Evolutionary conservation across 2,113 vertebrate genomes (phyloP), one percentile per base, ranked within the genome.

Genomic region (Axis porcinus): DNA sequence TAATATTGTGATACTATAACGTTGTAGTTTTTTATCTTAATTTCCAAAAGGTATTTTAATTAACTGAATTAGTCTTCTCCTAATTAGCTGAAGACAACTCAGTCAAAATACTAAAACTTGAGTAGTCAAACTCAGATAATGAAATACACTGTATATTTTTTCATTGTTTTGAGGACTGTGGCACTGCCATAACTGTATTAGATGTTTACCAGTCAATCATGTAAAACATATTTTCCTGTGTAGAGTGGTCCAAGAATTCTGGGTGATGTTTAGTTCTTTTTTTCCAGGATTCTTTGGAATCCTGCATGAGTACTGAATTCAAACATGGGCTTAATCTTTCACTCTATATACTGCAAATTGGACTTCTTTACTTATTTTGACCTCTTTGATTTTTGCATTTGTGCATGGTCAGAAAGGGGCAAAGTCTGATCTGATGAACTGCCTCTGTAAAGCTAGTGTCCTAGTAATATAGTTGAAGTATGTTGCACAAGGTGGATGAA

Each of bases 21-120:
- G 70, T 82, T 97, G 1, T 92, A 11, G 15, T 94, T 96, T 57
- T 96, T 96, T 91, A 92, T 74, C 27, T 94, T 28, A 94, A 10
- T 50, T 97, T 85, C 86, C 27, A 90, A 95, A 96, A 97, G 11
- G 4, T 28, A 10, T 40, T 3, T 91, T 94, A 1, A 82, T 27
- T 23, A 87, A 17, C 62, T 85, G 33, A 82, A 96, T 74, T 91
- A 91, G 57, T 36, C 47, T 50, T 64, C 8, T 96, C 3, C 25
- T 94, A 1, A 79, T 23, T 21, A 86, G 23, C 67, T 87, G 25
- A 82, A 96, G 58, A 60, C 17, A 43, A 17, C 43, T 97, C 74
- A 95, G 92, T 82, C 84, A 97, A 97, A 30, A 79, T 43, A 64
- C 57, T 6, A 60, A 91, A 89, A 79, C 58, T 62, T 91, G 30